Percentiles rank a stretch among this genome's conserved stretches.
Evolutionary conservation across 2,113 vertebrate species (phyloP).

Genomic region (Motacilla alba): DNA sequence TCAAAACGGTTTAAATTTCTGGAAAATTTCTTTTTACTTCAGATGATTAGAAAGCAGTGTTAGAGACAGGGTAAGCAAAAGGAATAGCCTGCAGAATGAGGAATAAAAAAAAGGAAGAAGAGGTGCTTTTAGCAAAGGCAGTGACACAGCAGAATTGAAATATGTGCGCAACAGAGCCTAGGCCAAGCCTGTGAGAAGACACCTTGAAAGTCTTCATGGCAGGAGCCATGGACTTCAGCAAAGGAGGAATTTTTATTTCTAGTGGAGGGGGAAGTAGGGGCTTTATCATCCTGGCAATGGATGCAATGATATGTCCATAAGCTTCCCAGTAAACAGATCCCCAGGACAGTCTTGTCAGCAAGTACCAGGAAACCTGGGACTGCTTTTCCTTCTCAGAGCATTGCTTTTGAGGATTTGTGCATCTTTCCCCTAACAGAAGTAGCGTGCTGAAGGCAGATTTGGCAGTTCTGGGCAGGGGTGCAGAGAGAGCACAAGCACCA

Average conservation of each 20-base stretch:
- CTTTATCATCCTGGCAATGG: neutral
- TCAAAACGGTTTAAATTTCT: neutral
- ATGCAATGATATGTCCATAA: neutral
- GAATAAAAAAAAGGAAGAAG: neutral
- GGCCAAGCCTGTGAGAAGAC: neutral
- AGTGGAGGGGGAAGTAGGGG: neutral
- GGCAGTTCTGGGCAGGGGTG: neutral
- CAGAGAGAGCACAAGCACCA: accelerated
- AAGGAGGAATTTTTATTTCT: neutral
- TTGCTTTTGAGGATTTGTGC: neutral
- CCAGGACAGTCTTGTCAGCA: neutral
- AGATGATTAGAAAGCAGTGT: neutral
- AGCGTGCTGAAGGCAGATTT: neutral
- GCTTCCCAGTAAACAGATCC: neutral
- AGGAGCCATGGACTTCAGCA: neutral
- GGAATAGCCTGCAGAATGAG: neutral
- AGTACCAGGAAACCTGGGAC: neutral
- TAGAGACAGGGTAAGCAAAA: neutral
- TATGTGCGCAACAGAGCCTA: neutral
- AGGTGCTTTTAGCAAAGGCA: neutral
- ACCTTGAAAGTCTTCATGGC: neutral
- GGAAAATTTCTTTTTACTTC: neutral
- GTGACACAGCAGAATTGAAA: neutral
- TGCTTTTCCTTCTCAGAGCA: neutral
- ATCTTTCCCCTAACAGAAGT: neutral